Base-by-base conservation (phyloP, 1,140 invertebrate genomes). In the Plutomurus gul region DNA sequence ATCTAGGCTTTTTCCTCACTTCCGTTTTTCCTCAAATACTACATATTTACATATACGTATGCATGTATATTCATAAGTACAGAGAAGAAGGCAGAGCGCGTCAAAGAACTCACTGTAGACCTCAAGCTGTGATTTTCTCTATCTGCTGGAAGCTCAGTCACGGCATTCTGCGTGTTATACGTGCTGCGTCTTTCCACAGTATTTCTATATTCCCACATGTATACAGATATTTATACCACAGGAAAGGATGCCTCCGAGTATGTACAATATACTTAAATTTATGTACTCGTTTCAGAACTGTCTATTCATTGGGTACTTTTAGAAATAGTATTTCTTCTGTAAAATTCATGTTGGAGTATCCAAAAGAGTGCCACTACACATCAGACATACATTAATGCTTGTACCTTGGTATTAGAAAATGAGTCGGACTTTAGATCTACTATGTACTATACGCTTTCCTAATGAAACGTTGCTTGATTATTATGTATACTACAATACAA, bases 61-160 rank as follows among this genome's bases (percentile, higher is more conserved):
- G 37, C 0, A 25, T 40, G 25, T 70, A 36, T 37, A 20, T 39
- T 22, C 22, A 72, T 20, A 39, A 40, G 6, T 22, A 39, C 33
- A 43, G 7, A 43, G 18, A 10, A 65, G 56, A 43, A 43, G 11
- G 39, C n/a, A 43, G 39, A 65, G 36, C 30, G 56, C 56, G 56
- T 65, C 56, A 65, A 65, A 65, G 56, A n/a, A 30, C 27, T 65
- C 27, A 65, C 56, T 65, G 56, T 49, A 47, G 39, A 46, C 43
- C 27, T 74, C 39, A 46, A 72, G 70, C 72, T 74, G 39, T 74
- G 37, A 72, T 40, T 40, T 72, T 72, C 39, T 39, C 70, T 43
- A 40, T 43, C 70, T 40, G 70, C 43, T 74, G 20, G 49, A 74
- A 74, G 20, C 43, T 49, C 72, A 65, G 56, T 65, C 56, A 65